These are phyloP conservation scores for Protonibea diacanthus DNA, from an alignment of 2,797 vertebrate genomes.

Conservation along the genomic window DNA sequence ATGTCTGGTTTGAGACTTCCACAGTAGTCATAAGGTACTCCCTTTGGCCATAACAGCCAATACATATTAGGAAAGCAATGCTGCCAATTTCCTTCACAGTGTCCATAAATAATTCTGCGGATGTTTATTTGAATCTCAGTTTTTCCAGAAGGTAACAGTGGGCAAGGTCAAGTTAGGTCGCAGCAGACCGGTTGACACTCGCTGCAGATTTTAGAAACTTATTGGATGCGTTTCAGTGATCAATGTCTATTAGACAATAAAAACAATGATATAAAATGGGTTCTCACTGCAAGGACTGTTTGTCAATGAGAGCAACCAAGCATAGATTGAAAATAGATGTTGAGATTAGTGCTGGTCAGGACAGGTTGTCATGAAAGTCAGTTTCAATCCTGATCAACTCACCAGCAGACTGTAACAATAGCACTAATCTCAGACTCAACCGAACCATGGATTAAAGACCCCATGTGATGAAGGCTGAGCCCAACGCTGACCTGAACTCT, in stretches of 20 bases:
- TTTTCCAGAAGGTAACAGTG: slow-evolving; percentile 36
- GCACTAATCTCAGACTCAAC: slow-evolving; percentile 78
- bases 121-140: slow-evolving; percentile 44
- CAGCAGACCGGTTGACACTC: slow-evolving; percentile 38
- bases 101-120: slow-evolving; percentile 55
- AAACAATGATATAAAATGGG: slow-evolving; percentile 36
- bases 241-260: slow-evolving; percentile 45
- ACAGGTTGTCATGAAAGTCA: slow-evolving; percentile 77
- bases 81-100: slow-evolving; percentile 47
- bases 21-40: slow-evolving; percentile 46
- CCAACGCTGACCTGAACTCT: slow-evolving; percentile 76
- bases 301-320: slow-evolving; percentile 50
- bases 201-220: slow-evolving; percentile 15
- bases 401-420: slow-evolving; percentile 79
- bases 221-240: slow-evolving; percentile 27
- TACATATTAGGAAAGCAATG: slow-evolving; percentile 24
- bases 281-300: slow-evolving; percentile 28
- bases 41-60: slow-evolving; percentile 49
- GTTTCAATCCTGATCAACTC: slow-evolving; percentile 74
- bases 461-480: slow-evolving; percentile 80
- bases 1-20: slow-evolving; percentile 59
- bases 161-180: slow-evolving; percentile 53
- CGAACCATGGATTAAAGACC: slow-evolving; percentile 77
- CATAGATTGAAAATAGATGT: slow-evolving; percentile 71
- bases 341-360: slow-evolving; percentile 72